Base-by-base conservation (phyloP, 1,140 invertebrate genomes). In the Scaptomyza pallida region DNA sequence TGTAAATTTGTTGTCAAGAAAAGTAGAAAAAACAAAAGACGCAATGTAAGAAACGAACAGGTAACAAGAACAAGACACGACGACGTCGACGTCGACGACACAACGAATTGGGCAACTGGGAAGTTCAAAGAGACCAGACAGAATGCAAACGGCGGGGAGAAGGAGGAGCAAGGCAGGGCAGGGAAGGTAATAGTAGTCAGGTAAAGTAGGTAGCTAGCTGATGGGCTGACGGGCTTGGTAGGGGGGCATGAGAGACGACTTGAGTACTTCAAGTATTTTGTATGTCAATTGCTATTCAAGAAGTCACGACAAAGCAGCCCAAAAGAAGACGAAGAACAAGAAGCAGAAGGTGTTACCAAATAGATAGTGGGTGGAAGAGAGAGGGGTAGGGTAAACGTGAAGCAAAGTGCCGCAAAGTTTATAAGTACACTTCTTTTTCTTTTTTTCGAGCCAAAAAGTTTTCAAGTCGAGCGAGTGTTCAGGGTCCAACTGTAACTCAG, bases 281-380 rank as follows among this genome's bases (percentile, higher is more conserved):
- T 74, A 71, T 74, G 72, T 74, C 72, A 74, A 74, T 74, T 74
- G 72, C 60, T 71, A 64, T 63, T 69, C 57, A 70, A 71, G 72
- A 68, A 74, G 52, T 74, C 72, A 70, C 67, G 59, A 74, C 64
- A 61, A 54, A 52, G 37, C 23, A 55, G 51, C 26, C 26, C 8
- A 47, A 40, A 12, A 35, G 9, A 40, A 54, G 30, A 50, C 37
- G 13, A 33, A 10, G 6, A 55, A 43, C n/a, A 17, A 15, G 64
- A 37, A 44, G 56, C 23, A 56, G 44, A 54, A 70, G 44, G 26
- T 51, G 41, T 40, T 56, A 70, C 17, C 19, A 45, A 26, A 3
- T 19, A 9, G 41, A n/a, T 26, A 51, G 47, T 45, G 19, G 41
- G 40, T 12, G 26, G 8, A 2, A 23, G 13, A 10, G 12, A n/a